phyloP scores from a whole-genome alignment of 2,888 invertebrate genomes.

The Gymnoscelis rufifasciata region DNA sequence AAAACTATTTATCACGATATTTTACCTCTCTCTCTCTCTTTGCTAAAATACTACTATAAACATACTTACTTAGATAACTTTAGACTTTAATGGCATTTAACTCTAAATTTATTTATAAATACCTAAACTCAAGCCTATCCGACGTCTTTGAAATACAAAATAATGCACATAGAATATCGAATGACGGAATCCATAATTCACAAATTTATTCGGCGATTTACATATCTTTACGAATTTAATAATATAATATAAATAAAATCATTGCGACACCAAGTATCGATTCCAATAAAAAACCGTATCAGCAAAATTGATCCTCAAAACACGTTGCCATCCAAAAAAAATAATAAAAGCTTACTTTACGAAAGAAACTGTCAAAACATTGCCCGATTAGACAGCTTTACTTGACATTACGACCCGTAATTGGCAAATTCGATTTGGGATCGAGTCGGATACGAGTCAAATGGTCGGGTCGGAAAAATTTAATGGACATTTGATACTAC shows the following conservation, averaged over 20 bases:
- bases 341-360: conserved; percentile 24
- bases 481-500: conserved; percentile 24
- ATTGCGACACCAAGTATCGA: conserved; percentile 14
- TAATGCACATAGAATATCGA: background rate
- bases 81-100: too few relatives aligned
- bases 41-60: too few relatives aligned
- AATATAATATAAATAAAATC: conserved; percentile 21
- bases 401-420: conserved; percentile 21
- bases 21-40: too few relatives aligned
- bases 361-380: conserved; percentile 24
- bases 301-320: conserved; percentile 19
- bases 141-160: background rate
- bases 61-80: too few relatives aligned
- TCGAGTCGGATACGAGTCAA: conserved; percentile 26
- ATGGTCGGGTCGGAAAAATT: conserved; percentile 27
- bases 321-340: conserved; percentile 31
- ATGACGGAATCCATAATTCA: background rate
- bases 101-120: background rate
- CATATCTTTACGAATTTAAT: conserved; percentile 13
- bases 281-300: conserved; percentile 6
- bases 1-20: too few relatives aligned
- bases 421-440: conserved; percentile 32
- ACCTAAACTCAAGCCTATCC: background rate
- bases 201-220: conserved; percentile 15
- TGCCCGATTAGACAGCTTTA: conserved; percentile 24